Conservation (phyloP, 2,888 invertebrate species). For the Agrenia bidenticulata region DNA sequence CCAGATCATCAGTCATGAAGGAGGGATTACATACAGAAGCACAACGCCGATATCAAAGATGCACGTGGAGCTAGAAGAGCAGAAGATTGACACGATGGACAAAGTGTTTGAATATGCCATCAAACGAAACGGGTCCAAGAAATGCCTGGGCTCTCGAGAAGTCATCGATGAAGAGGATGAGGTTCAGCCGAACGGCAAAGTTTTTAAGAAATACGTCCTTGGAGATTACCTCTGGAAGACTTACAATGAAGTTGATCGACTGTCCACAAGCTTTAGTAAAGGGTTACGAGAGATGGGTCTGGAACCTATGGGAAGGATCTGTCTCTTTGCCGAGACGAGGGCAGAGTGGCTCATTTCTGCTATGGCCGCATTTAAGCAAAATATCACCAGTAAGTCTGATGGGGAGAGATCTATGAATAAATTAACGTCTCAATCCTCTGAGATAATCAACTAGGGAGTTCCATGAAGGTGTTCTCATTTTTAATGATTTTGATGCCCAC, state of each 20-base stretch:
- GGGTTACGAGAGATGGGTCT: conserved; percentile 81
- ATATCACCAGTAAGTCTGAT: conserved; percentile 68
- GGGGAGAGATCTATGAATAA: too few species aligned
- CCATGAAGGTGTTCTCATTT: neutral
- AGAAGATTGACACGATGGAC: conserved; percentile 76
- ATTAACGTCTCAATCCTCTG: too few species aligned
- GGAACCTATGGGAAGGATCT: conserved; percentile 71
- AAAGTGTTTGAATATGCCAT: conserved; percentile 78
- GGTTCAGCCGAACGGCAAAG: conserved; percentile 84
- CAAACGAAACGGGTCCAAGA: conserved; percentile 69
- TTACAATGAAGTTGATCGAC: conserved; percentile 68
- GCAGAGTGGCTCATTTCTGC: conserved; percentile 98
- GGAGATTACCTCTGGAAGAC: conserved; percentile 90
- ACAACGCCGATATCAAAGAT: conserved; percentile 59
- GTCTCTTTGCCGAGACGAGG: conserved; percentile 94
- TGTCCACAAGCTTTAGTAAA: conserved; percentile 75
- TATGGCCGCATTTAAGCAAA: conserved; percentile 92
- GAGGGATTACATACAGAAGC: conserved; percentile 18
- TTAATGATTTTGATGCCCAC: conserved; percentile 51
- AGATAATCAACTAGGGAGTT: too few species aligned
- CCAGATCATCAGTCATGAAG: neutral
- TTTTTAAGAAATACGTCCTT: conserved; percentile 76
- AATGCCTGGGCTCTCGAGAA: conserved; percentile 75
- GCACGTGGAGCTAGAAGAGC: conserved; percentile 70
- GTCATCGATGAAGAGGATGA: conserved; percentile 92